Conservation (phyloP, 2,797 vertebrate genomes). For the Luscinia megarhynchos region DNA sequence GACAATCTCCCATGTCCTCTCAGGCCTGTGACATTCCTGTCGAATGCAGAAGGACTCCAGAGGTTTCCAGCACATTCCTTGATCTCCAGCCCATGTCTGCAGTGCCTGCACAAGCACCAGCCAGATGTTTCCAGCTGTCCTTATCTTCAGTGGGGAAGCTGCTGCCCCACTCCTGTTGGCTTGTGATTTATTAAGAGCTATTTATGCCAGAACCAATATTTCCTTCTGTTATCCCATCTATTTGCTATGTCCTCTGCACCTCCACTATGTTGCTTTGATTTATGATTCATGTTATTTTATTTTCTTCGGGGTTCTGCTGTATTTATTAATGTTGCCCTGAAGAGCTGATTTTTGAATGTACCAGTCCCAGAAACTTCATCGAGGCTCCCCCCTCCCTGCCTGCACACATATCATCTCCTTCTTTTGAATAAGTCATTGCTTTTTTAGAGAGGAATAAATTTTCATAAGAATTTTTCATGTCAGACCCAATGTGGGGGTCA, state of each 20-base stretch:
- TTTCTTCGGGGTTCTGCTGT: slow-evolving; percentile 15
- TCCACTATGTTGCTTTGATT: slow-evolving; percentile 31
- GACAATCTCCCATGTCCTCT: background rate
- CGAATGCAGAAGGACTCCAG: background rate
- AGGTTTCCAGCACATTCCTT: background rate
- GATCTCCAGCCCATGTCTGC: background rate
- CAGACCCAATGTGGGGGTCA: background rate
- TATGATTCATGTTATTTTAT: slow-evolving; percentile 54
- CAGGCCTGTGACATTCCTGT: background rate
- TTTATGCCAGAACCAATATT: slow-evolving; percentile 64
- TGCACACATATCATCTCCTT: background rate
- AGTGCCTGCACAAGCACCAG: background rate
- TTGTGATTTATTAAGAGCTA: slow-evolving; percentile 69
- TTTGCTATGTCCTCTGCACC: slow-evolving; percentile 50
- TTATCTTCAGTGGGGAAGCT: background rate
- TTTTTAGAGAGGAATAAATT: slow-evolving; percentile 23
- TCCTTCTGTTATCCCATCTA: slow-evolving; percentile 63
- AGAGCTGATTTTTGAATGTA: slow-evolving; percentile 20
- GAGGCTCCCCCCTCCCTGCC: background rate
- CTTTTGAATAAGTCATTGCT: slow-evolving; percentile 52
- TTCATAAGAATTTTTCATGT: background rate
- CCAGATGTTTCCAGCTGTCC: background rate
- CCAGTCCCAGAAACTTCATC: background rate
- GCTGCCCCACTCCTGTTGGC: background rate
- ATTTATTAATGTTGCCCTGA: slow-evolving; percentile 59